Base-by-base conservation (phyloP, 1,140 invertebrate genomes). In the Brachionus calyciflorus region DNA sequence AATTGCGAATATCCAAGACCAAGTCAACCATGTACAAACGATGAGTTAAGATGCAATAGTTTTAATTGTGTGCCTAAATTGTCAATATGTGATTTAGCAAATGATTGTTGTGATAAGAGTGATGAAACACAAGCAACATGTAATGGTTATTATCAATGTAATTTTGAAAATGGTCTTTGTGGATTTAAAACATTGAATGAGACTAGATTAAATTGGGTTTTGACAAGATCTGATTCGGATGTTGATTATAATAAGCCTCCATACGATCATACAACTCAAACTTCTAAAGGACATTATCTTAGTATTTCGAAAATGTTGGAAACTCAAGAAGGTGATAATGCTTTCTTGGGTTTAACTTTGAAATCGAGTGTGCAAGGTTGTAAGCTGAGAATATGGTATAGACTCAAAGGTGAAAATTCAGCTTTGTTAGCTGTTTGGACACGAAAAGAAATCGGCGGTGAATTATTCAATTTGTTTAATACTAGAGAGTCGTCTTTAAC, bases 111-210 rank as follows among this genome's bases (percentile, higher is more conserved):
- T 53, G 80, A 83, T 79, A 80, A 79, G 21, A 80, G 80, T 26
- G 83, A 84, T 78, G 82, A 84, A 78, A 40, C 41, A 0, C 70
- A 78, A 21, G 83, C 81, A 79, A 81, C 80, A 6, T 49, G 78
- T 75, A 7, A 19, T 24, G 19, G 7, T n/a, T 51, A 75, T 53
- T 51, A 75, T n/a, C 44, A 26, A 53, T 75, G 69, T 24, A 51
- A 53, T 7, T 75, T 75, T 75, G 69, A 75, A 53, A 17, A 19
- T 7, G 69, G 17, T 10, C 19, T 51, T 12, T 75, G 69, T 33
- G 28, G 28, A 33, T 75, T 49, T 24, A 37, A 37, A 24, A 7
- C 48, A 7, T 57, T 30, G 4, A 51, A 49, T 41, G 44, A 9
- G 10, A 75, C 37, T n/a, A 28, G 26, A 14, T 2, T 30, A 4